Percentiles rank a stretch among this genome's conserved stretches.
These are phyloP conservation scores for Octomys mimax DNA, from an alignment of 2,797 vertebrate genomes.

Conservation along the genomic window DNA sequence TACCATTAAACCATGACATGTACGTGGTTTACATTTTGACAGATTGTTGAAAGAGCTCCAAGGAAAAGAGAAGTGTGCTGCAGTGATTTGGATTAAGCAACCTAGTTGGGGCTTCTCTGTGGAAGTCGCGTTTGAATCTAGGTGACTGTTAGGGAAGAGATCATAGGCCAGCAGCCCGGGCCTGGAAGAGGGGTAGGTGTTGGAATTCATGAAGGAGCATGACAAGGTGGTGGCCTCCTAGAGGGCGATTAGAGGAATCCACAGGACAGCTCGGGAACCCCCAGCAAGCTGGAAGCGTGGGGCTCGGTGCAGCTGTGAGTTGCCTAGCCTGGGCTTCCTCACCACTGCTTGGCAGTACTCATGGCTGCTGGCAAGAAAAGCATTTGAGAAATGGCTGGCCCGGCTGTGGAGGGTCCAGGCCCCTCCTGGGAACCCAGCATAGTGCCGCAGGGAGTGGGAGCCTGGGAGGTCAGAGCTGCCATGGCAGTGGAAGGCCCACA, in stretches of 20 bases:
- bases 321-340: neutral
- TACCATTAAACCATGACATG: neutral
- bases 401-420: neutral
- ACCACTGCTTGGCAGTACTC: neutral
- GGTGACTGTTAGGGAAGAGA: neutral
- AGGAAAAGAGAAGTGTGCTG: neutral
- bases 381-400: neutral
- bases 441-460: neutral
- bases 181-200: neutral
- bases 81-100: neutral
- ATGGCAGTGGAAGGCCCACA: neutral
- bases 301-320: neutral
- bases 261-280: neutral
- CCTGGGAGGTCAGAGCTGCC: neutral
- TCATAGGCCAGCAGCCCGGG: neutral
- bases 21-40: neutral
- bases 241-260: neutral
- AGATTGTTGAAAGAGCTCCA: neutral
- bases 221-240: neutral
- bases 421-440: neutral
- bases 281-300: neutral
- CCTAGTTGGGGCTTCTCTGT: neutral
- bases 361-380: neutral
- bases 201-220: neutral
- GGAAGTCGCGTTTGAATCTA: neutral